phyloP scores from a whole-genome alignment of 2,113 vertebrate species.

The Herpetotheres cachinnans region DNA sequence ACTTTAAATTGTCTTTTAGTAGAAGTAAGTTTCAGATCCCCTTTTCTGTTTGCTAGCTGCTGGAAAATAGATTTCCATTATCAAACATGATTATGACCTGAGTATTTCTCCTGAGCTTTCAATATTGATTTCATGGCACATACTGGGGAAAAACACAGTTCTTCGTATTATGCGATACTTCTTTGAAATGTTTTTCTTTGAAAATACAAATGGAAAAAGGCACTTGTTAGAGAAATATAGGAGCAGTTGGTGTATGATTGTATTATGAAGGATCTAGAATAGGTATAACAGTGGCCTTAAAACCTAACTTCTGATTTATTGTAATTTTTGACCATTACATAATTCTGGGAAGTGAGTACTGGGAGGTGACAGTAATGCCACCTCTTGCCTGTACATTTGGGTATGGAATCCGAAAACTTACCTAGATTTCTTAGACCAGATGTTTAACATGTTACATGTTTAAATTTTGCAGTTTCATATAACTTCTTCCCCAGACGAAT shows the following conservation, averaged over 20 bases:
- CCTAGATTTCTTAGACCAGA: background rate
- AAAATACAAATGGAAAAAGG: background rate
- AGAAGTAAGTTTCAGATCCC: background rate
- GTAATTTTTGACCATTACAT: background rate
- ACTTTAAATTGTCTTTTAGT: background rate
- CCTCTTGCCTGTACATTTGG: background rate
- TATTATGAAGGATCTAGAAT: background rate
- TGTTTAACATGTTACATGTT: background rate
- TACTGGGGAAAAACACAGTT: background rate
- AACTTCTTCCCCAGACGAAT: background rate
- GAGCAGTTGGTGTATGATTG: background rate
- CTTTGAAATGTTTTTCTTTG: background rate
- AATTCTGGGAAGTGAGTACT: background rate
- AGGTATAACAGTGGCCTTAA: background rate
- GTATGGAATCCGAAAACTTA: fast-evolving
- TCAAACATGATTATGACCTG: background rate
- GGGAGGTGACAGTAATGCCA: background rate
- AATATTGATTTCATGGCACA: background rate
- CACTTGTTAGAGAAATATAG: background rate
- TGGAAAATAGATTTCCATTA: background rate
- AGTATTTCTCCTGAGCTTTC: background rate
- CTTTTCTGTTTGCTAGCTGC: background rate
- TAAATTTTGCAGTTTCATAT: background rate
- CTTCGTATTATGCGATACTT: background rate
- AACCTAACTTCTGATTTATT: background rate